Conservation (phyloP, 2,113 vertebrate species). For the Saguinus imperator region DNA sequence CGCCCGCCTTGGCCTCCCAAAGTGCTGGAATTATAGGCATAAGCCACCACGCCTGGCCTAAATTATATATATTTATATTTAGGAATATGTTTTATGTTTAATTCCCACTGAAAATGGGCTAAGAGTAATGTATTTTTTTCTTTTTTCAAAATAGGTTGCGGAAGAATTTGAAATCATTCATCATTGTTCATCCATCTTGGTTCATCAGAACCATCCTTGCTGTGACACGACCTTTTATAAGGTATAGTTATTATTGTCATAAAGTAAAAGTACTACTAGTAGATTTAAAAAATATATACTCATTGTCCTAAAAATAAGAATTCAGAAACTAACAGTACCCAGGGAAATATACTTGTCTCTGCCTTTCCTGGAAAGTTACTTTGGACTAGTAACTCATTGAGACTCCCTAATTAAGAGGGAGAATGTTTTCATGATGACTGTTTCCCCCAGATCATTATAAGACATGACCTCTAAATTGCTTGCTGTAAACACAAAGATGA, state of each 20-base stretch:
- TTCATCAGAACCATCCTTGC: constrained; percentile 97
- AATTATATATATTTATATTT: background rate
- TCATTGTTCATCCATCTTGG: constrained; percentile 98
- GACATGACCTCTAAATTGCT: background rate
- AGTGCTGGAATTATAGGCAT: too few species aligned
- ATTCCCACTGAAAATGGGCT: background rate
- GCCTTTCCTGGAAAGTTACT: constrained; percentile 38
- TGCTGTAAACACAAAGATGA: background rate
- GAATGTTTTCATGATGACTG: constrained; percentile 9
- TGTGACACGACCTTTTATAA: constrained; percentile 97
- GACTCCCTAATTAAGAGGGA: background rate
- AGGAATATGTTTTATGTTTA: background rate
- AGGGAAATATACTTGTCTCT: constrained; percentile 14
- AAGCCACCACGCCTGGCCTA: too few species aligned
- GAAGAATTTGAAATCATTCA: constrained; percentile 99
- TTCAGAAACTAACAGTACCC: background rate
- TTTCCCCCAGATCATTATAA: background rate
- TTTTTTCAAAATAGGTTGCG: constrained; percentile 87
- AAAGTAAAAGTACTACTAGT: background rate
- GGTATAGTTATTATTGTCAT: constrained; percentile 82
- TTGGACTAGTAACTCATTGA: background rate
- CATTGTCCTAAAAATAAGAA: background rate
- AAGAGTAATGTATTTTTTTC: background rate
- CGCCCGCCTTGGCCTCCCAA: too few species aligned
- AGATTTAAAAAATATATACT: background rate